A percentile compares a stretch with the other conserved stretches of the same genome.
Evolutionary conservation across 2,797 vertebrate genomes (phyloP).

Genomic region (Tenualosa thibaudeaui): DNA sequence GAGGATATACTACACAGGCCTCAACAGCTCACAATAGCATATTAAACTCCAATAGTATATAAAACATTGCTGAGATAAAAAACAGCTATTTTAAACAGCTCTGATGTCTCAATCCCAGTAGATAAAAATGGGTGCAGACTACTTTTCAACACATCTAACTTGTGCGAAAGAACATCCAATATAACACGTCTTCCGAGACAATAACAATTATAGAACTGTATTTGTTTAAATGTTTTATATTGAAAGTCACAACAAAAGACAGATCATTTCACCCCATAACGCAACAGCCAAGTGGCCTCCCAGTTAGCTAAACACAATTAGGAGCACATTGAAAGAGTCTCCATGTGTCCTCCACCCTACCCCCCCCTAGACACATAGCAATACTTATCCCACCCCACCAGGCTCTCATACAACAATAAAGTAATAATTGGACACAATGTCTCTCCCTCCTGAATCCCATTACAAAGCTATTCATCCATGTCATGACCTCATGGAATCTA

Average conservation of each 20-base stretch:
- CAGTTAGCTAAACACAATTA: not conserved
- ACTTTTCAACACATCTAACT: slow-evolving; percentile 7
- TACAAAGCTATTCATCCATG: slow-evolving; percentile 19
- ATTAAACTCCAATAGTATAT: not conserved
- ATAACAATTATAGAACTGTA: not conserved
- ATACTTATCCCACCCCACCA: not conserved
- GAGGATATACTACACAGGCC: not conserved
- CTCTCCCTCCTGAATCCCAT: slow-evolving; percentile 1
- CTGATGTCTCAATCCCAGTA: not conserved
- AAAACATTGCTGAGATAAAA: not conserved
- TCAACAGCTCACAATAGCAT: not conserved
- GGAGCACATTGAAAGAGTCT: not conserved
- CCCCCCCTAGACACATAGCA: not conserved
- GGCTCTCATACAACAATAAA: not conserved
- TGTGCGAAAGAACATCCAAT: not conserved
- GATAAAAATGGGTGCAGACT: not conserved
- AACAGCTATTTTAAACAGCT: not conserved
- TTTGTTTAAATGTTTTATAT: not conserved
- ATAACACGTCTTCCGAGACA: not conserved
- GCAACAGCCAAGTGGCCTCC: not conserved
- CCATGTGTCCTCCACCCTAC: not conserved
- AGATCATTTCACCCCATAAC: not conserved
- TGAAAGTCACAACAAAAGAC: not conserved
- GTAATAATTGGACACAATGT: not conserved
- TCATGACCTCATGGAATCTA: slow-evolving; percentile 50